Evolutionary conservation across 2,797 vertebrate genomes (phyloP), one percentile per base, ranked within the genome.

Genomic region (Varecia variegata): DNA sequence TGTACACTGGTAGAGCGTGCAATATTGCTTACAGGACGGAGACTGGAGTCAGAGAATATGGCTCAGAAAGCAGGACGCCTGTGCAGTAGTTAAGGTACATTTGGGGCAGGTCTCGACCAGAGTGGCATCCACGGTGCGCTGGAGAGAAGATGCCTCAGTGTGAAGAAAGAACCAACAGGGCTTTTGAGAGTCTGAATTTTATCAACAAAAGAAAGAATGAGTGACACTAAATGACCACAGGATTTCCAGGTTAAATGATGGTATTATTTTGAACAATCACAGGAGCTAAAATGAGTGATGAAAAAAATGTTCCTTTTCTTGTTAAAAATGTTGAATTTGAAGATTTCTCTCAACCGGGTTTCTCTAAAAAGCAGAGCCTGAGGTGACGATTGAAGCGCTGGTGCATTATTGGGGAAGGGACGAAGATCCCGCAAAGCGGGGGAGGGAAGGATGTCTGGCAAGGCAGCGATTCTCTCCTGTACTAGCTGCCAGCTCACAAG

Each of bases 301-400:
- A 47, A 83, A 35, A 81, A 82, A 87, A 35, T 5, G 2, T 17
- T 67, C 17, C 27, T 77, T 88, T 94, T 60, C 6, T 81, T 87
- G 25, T 45, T 18, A 23, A 56, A 93, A 79, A 23, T 30, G 17
- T 27, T 85, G 23, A 67, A 79, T 84, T 90, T 87, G 43, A 93
- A 92, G 80, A 65, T 58, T 7, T 73, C 71, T 65, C 56, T 95
- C 68, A 80, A 76, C 21, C 23, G 70, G 40, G n/a, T 71, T 97
- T 86, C 58, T 92, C 23, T 67, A n/a, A 83, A 84, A 94, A 95
- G 56, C 17, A 92, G 58, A 88, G 60, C 47, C 50, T 62, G 30
- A 38, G 25, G n/a, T 5, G 5, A 43, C 60, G 40, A 65, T 74
- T 62, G 30, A 65, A 3, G 14, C 56, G 21, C 2, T 0, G 38